phyloP scores from a whole-genome alignment of 1,140 invertebrate species.

The Arion vulgaris region DNA sequence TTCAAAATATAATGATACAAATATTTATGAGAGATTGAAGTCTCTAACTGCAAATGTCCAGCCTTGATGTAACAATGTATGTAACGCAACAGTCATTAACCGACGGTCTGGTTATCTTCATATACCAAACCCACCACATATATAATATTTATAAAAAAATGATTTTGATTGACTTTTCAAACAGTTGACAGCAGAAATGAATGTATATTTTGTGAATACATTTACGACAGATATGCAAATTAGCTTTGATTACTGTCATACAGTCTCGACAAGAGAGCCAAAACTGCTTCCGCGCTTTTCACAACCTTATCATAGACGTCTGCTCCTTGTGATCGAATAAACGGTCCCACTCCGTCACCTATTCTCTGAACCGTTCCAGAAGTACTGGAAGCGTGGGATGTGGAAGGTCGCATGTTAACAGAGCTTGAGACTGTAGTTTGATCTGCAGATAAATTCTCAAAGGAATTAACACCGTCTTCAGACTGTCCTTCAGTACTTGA shows the following conservation, averaged over 20 bases:
- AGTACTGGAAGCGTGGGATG: neutral
- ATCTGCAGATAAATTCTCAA: neutral
- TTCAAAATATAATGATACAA: too few relatives aligned
- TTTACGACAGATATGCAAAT: neutral
- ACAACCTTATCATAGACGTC: constrained; percentile 37
- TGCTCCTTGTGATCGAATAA: constrained; percentile 24
- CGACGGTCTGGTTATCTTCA: too few relatives aligned
- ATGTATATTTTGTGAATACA: neutral
- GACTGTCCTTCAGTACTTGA: constrained; percentile 10
- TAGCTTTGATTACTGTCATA: constrained; percentile 4
- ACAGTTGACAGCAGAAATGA: neutral
- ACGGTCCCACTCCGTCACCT: constrained; percentile 4
- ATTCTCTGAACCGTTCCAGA: neutral
- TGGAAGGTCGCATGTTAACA: neutral
- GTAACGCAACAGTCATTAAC: too few relatives aligned
- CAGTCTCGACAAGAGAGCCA: constrained; percentile 21
- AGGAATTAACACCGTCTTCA: neutral
- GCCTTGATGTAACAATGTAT: too few relatives aligned
- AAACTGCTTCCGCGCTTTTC: constrained; percentile 30
- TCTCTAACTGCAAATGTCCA: too few relatives aligned
- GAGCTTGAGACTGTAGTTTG: neutral
- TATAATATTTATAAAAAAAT: too few relatives aligned
- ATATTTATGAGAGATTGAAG: too few relatives aligned
- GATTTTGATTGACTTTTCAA: too few relatives aligned
- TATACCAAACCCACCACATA: too few relatives aligned